phyloP scores from a whole-genome alignment of 2,888 invertebrate genomes.

The Cryptus armator region DNA sequence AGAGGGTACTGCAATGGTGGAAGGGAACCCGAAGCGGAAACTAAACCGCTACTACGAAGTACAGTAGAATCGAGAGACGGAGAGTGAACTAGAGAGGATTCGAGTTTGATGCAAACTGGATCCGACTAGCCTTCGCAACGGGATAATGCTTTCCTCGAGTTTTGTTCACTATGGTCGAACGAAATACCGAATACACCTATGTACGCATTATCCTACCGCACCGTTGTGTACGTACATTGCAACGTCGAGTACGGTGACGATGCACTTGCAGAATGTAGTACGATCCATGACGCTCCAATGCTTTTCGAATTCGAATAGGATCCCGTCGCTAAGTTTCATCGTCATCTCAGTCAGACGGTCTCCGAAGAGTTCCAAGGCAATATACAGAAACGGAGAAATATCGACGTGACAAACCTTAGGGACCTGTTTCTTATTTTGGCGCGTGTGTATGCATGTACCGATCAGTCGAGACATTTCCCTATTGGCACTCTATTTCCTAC shows the following conservation, averaged over 20 bases:
- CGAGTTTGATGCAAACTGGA: constrained; percentile 44
- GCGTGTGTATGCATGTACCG: background rate
- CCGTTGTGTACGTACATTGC: background rate
- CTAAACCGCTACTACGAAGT: constrained; percentile 21
- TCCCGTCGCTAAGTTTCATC: background rate
- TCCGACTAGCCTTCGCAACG: constrained; percentile 29
- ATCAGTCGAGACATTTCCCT: background rate
- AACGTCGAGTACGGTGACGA: background rate
- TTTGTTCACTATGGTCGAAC: constrained; percentile 22
- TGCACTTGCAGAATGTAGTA: background rate
- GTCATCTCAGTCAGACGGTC: background rate
- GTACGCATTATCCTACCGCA: constrained; percentile 6
- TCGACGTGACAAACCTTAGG: constrained; percentile 3
- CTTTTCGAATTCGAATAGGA: constrained; percentile 4
- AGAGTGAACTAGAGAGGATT: constrained; percentile 6
- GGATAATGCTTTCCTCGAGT: constrained; percentile 55
- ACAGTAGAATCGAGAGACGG: background rate
- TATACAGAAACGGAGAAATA: background rate
- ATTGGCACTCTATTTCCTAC: background rate
- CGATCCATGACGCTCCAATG: constrained; percentile 14
- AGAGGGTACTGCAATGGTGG: background rate
- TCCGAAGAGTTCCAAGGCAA: background rate
- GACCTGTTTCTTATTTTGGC: background rate
- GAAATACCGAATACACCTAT: constrained; percentile 1
- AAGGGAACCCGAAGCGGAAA: constrained; percentile 14